Conservation (phyloP, 2,888 invertebrate species). For the Mimas tiliae region DNA sequence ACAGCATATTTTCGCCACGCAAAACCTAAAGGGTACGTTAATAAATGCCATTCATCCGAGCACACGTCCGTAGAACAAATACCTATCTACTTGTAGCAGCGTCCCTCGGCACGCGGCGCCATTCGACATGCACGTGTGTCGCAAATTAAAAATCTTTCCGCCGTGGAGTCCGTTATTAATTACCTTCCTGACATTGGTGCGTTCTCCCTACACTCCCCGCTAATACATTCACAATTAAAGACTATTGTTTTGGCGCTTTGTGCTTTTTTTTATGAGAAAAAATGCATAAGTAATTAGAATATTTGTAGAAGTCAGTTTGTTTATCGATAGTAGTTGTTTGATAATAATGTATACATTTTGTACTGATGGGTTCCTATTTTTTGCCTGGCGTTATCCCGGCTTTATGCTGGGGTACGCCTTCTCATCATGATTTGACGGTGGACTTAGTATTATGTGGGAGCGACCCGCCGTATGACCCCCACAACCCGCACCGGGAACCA, state of each 20-base stretch:
- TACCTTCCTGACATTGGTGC: constrained; percentile 58
- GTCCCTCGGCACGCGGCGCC: constrained; percentile 64
- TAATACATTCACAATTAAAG: constrained; percentile 51
- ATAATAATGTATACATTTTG: too few relatives aligned
- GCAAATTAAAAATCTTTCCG: constrained; percentile 79
- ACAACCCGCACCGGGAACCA: too few relatives aligned
- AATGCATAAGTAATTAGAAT: constrained; percentile 17
- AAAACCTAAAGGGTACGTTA: constrained; percentile 22
- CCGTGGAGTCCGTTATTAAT: constrained; percentile 68
- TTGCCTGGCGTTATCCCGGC: too few relatives aligned
- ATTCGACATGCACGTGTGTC: constrained; percentile 74
- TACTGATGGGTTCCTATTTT: too few relatives aligned
- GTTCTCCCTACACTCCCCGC: constrained; percentile 43
- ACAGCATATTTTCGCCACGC: constrained; percentile 15
- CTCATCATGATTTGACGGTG: too few relatives aligned
- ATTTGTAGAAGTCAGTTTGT: background rate
- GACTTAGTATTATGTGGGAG: too few relatives aligned
- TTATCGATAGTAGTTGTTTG: background rate
- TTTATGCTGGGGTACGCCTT: too few relatives aligned
- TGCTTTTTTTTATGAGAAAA: constrained; percentile 38
- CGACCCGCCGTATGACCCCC: too few relatives aligned
- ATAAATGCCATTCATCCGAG: constrained; percentile 20
- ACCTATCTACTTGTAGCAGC: constrained; percentile 27
- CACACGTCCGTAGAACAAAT: constrained; percentile 25
- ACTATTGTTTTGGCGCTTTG: constrained; percentile 47